A percentile compares a stretch with the other conserved stretches of the same genome.
Evolutionary conservation across 2,888 invertebrate species (phyloP).

Genomic region (Cataglyphis altisquamis): DNA sequence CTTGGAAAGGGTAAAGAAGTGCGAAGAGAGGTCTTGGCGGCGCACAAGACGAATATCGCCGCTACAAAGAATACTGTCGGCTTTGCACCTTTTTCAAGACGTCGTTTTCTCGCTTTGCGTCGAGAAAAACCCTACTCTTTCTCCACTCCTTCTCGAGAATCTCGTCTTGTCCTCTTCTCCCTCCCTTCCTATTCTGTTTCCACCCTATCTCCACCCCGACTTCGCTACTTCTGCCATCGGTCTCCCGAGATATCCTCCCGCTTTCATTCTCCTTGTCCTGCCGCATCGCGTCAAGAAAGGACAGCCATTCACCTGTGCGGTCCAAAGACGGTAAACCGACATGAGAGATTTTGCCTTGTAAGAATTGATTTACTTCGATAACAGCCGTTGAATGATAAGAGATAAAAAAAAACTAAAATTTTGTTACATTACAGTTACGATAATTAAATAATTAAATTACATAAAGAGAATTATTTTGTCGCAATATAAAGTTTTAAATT

Average conservation of each 20-base stretch:
- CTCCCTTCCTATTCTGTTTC: slow-evolving; percentile 8
- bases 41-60: slow-evolving; percentile 79
- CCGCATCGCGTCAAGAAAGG: slow-evolving; percentile 57
- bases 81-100: slow-evolving; percentile 86
- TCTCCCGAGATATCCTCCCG: slow-evolving; percentile 31
- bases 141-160: slow-evolving; percentile 8
- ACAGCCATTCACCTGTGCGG: slow-evolving; percentile 71
- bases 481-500: not conserved
- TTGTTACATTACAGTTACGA: not conserved
- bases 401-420: slow-evolving; percentile 4
- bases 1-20: slow-evolving; percentile 78
- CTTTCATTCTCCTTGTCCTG: not conserved
- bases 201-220: slow-evolving; percentile 4
- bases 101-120: slow-evolving; percentile 79
- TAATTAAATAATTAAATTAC: not conserved
- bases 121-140: slow-evolving; percentile 61
- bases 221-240: slow-evolving; percentile 33
- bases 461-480: not conserved
- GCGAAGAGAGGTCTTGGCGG: slow-evolving; percentile 82
- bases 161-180: not conserved
- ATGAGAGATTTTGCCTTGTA: slow-evolving; percentile 51
- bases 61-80: slow-evolving; percentile 86
- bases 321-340: slow-evolving; percentile 61
- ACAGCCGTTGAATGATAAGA: not conserved
- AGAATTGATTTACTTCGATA: not conserved